Evolutionary conservation across 2,113 vertebrate species (phyloP).

Genomic region (Psammodynastes pulverulentus): DNA sequence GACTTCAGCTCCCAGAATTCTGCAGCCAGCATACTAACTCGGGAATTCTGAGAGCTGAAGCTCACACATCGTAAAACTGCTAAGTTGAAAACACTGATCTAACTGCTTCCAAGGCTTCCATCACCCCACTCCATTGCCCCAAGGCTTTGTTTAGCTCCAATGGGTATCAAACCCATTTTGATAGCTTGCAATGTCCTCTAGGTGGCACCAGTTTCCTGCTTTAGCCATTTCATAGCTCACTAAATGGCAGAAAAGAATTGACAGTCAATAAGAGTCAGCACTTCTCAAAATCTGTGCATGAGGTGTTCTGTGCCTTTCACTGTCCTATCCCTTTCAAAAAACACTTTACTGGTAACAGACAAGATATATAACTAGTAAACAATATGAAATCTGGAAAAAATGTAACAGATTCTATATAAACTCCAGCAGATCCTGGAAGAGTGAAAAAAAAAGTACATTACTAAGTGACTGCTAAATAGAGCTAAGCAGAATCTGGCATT

Average conservation of each 20-base stretch:
- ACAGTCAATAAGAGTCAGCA: background rate
- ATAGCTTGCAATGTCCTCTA: conserved; percentile 10
- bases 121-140: background rate
- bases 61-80: background rate
- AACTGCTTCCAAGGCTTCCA: background rate
- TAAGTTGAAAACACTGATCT: background rate
- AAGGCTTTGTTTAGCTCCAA: background rate
- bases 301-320: background rate
- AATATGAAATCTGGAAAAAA: background rate
- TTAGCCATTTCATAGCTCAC: background rate
- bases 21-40: background rate
- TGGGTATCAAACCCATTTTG: background rate
- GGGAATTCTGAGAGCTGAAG: background rate
- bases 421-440: background rate
- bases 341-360: background rate
- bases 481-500: background rate
- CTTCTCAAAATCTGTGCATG: background rate
- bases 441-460: background rate
- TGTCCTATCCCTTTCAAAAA: background rate
- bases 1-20: background rate
- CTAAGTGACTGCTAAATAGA: background rate
- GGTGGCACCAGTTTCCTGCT: conserved; percentile 16
- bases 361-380: background rate
- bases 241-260: background rate
- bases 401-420: background rate